Conservation (phyloP, 2,797 vertebrate species). For the Thalassophryne amazonica region DNA sequence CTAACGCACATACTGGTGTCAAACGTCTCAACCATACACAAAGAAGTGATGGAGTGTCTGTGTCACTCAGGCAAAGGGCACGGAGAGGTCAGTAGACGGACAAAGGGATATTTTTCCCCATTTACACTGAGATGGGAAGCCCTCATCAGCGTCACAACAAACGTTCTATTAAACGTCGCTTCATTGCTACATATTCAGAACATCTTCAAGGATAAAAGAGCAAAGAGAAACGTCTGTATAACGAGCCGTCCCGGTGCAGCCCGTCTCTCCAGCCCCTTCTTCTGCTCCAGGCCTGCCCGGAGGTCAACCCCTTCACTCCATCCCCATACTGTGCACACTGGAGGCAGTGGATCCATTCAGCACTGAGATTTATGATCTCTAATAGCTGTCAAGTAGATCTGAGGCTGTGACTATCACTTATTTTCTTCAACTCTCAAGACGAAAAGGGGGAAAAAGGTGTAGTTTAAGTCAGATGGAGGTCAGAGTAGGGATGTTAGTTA, state of each 20-base stretch:
- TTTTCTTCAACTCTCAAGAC: slow-evolving; percentile 58
- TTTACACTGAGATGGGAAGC: slow-evolving; percentile 65
- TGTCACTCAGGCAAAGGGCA: slow-evolving; percentile 40
- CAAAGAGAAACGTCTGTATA: slow-evolving; percentile 69
- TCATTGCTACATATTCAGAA: slow-evolving; percentile 40
- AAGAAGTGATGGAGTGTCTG: slow-evolving; percentile 23
- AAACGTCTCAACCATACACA: background rate
- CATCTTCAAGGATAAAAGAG: slow-evolving; percentile 32
- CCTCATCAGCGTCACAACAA: slow-evolving; percentile 38
- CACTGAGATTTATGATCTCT: slow-evolving; percentile 77
- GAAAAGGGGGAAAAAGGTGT: slow-evolving; percentile 28
- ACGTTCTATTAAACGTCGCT: slow-evolving; percentile 49
- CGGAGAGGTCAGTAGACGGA: slow-evolving; percentile 49
- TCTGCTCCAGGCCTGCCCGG: slow-evolving; percentile 54
- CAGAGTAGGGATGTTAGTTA: slow-evolving; percentile 14
- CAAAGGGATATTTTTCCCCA: slow-evolving; percentile 56
- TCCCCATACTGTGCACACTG: slow-evolving; percentile 44
- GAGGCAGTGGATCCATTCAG: slow-evolving; percentile 61
- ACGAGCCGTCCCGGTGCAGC: slow-evolving; percentile 53
- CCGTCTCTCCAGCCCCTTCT: slow-evolving; percentile 47
- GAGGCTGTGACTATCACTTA: slow-evolving; percentile 40
- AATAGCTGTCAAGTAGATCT: slow-evolving; percentile 69
- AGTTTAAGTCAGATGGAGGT: background rate
- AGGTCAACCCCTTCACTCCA: slow-evolving; percentile 57
- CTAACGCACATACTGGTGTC: slow-evolving; percentile 14